phyloP scores from a whole-genome alignment of 2,888 invertebrate genomes.

The Vesta saturnalis region DNA sequence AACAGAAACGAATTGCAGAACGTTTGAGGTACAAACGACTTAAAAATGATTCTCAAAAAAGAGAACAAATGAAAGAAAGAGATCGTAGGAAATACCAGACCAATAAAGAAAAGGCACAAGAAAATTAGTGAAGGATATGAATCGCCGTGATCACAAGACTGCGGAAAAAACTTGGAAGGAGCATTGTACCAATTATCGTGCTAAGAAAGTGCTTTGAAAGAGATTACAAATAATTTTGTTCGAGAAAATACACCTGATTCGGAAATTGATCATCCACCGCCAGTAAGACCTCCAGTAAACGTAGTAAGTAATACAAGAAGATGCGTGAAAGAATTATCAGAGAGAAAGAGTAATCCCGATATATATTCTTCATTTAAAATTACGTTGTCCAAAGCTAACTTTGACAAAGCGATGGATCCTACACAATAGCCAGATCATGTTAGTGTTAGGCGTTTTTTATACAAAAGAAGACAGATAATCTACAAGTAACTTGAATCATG shows the following conservation, averaged over 20 bases:
- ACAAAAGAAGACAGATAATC: too few relatives aligned
- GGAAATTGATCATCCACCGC: not conserved
- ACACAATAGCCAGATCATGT: too few relatives aligned
- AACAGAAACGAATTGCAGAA: not conserved
- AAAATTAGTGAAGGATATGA: not conserved
- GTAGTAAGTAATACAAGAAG: not conserved
- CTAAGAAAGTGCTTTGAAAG: too few relatives aligned
- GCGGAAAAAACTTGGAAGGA: too few relatives aligned
- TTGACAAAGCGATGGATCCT: too few relatives aligned
- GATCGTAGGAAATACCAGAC: not conserved
- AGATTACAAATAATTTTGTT: too few relatives aligned
- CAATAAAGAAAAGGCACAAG: not conserved
- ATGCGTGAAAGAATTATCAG: not conserved
- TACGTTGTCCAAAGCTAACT: too few relatives aligned
- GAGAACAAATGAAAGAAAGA: not conserved
- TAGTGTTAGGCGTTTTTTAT: too few relatives aligned
- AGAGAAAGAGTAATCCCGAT: not conserved
- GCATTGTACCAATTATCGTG: too few relatives aligned
- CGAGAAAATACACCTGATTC: not conserved
- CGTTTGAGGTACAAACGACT: not conserved
- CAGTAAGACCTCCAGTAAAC: not conserved
- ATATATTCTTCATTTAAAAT: too few relatives aligned
- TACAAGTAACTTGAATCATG: too few relatives aligned
- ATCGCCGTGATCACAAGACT: too few relatives aligned
- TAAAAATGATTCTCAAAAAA: not conserved